Conservation (phyloP, 2,888 invertebrate species). For the Nomada fucata region DNA sequence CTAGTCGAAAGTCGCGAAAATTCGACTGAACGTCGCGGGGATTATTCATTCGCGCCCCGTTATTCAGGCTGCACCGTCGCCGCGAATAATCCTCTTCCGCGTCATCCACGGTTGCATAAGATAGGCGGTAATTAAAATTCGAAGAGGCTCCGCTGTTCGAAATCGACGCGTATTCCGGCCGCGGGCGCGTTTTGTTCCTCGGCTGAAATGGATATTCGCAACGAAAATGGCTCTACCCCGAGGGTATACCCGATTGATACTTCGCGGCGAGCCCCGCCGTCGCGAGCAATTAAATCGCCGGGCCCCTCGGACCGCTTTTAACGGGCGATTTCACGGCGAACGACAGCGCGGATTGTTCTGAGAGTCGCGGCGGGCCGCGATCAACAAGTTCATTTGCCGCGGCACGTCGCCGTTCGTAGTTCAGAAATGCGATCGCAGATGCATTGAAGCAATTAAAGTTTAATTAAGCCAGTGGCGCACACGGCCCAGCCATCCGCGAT, state of each 20-base stretch:
- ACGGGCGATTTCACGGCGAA: conserved; percentile 3
- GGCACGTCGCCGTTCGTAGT: conserved; percentile 26
- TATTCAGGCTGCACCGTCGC: too few relatives aligned
- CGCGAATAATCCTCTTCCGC: too few relatives aligned
- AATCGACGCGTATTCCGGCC: too few relatives aligned
- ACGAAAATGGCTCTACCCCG: background rate
- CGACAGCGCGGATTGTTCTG: conserved; percentile 3
- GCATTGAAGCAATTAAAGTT: conserved; percentile 61
- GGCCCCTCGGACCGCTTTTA: background rate
- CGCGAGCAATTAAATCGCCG: background rate
- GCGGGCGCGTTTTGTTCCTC: background rate
- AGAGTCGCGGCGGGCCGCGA: conserved; percentile 28
- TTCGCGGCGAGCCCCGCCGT: background rate
- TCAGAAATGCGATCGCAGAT: conserved; percentile 47
- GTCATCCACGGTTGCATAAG: background rate
- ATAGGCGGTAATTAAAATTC: background rate
- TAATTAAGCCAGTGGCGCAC: conserved; percentile 56
- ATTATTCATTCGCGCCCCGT: too few relatives aligned
- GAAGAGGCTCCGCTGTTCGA: background rate
- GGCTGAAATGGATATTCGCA: background rate
- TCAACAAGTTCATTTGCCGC: conserved; percentile 53
- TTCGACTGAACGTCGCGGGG: too few relatives aligned
- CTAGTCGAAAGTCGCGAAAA: too few relatives aligned
- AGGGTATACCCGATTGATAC: background rate
- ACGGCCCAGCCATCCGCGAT: conserved; percentile 8